phyloP scores from a whole-genome alignment of 2,888 invertebrate genomes.

The Branchipolynoe longqiensis region DNA sequence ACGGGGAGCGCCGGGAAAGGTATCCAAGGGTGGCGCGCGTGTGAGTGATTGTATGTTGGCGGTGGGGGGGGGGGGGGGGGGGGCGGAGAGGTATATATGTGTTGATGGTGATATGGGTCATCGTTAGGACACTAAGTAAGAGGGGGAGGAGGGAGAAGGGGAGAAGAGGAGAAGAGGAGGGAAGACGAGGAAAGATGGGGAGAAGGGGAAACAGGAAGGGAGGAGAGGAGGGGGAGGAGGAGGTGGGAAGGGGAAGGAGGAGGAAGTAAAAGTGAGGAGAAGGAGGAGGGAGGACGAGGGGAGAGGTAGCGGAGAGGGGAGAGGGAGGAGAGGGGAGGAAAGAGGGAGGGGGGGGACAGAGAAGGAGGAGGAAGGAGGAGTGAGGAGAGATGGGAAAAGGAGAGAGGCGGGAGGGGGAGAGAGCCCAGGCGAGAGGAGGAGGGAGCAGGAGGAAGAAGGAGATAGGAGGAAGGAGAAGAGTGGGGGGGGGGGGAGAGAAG shows the following conservation, averaged over 20 bases:
- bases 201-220: neutral
- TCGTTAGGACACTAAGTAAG: no score
- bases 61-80: neutral
- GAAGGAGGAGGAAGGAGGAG: no score
- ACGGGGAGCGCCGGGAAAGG: neutral
- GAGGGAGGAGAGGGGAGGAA: neutral
- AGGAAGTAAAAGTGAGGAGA: no score
- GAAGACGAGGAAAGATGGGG: neutral
- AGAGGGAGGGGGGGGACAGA: neutral
- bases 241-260: neutral
- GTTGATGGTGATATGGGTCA: neutral
- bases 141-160: neutral
- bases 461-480: no score
- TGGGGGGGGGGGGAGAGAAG: no score
- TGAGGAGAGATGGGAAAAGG: no score
- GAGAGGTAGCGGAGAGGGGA: neutral
- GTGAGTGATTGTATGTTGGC: neutral
- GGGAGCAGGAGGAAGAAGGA: no score
- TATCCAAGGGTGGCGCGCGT: neutral
- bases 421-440: no score
- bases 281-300: no score
- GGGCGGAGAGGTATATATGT: no score
- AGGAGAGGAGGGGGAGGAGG: neutral
- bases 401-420: no score
- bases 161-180: neutral